Conservation (phyloP, 53 echinoderm and acorn worm species). For the Crossaster papposus region DNA sequence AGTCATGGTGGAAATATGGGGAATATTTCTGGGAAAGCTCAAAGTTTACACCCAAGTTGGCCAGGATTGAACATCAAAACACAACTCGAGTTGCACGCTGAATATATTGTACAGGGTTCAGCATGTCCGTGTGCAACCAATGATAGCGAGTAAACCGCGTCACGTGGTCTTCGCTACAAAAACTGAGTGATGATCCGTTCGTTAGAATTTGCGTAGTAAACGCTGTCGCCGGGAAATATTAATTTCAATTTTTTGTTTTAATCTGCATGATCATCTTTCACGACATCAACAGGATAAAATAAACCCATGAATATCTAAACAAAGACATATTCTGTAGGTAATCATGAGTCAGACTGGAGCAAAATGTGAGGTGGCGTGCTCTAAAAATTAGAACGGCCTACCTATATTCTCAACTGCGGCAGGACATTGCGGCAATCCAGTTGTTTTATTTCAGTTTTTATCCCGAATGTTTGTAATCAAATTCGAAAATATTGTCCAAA, state of each 20-base stretch:
- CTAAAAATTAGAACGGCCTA: no score
- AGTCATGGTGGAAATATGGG: slow-evolving; percentile 48
- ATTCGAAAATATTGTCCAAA: no score
- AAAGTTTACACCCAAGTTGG: slow-evolving; percentile 55
- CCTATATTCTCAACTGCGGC: no score
- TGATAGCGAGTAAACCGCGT: slow-evolving; percentile 36
- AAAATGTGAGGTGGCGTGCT: no score
- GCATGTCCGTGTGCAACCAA: slow-evolving; percentile 39
- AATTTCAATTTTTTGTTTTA: background rate
- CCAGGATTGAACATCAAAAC: slow-evolving; percentile 52
- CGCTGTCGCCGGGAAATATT: background rate
- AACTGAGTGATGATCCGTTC: slow-evolving; percentile 27
- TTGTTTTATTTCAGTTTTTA: no score
- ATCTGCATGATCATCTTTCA: background rate
- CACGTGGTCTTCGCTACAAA: slow-evolving; percentile 53
- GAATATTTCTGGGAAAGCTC: slow-evolving; percentile 26
- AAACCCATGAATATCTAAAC: no score
- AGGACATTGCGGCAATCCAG: no score
- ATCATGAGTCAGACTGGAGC: no score
- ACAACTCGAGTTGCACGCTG: slow-evolving; percentile 61
- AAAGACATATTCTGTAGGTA: no score
- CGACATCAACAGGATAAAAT: no score
- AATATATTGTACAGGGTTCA: slow-evolving; percentile 65
- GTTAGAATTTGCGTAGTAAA: background rate
- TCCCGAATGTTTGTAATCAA: no score